Conservation (phyloP, 2,797 vertebrate genomes). For the Hyperoplus lanceolatus region DNA sequence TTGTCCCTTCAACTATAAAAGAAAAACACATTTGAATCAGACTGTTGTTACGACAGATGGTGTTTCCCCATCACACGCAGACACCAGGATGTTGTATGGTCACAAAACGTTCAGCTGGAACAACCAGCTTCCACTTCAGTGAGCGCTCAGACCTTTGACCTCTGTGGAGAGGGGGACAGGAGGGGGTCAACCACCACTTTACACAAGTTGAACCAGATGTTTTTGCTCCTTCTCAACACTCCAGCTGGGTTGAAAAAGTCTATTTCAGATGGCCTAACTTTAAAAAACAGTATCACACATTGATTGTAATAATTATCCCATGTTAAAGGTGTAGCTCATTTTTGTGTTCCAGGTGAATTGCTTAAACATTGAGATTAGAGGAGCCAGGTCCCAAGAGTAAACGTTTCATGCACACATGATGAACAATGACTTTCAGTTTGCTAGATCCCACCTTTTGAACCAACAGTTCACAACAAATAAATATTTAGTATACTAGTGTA, state of each 20-base stretch:
- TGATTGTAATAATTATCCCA: too few species aligned
- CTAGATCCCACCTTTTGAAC: too few species aligned
- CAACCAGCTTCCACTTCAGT: constrained; percentile 32
- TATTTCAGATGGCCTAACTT: not conserved
- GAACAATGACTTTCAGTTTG: not conserved
- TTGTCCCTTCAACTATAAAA: not conserved
- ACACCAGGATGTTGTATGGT: constrained; percentile 14
- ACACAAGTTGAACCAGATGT: constrained; percentile 48
- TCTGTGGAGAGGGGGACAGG: constrained; percentile 14
- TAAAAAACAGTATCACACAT: not conserved
- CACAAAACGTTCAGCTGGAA: constrained; percentile 29
- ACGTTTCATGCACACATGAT: not conserved
- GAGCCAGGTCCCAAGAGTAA: not conserved
- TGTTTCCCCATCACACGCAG: not conserved
- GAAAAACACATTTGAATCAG: not conserved
- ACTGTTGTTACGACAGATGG: constrained; percentile 12
- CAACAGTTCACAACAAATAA: not conserved
- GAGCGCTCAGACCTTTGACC: constrained; percentile 55
- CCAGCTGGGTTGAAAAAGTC: not conserved
- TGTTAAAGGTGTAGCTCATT: not conserved
- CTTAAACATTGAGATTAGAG: not conserved
- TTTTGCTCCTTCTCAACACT: constrained; percentile 10
- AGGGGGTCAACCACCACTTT: not conserved
- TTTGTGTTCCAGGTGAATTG: not conserved
- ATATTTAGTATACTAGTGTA: not conserved